phyloP scores from a whole-genome alignment of 2,888 invertebrate species.

The Lamellibrachia satsuma region DNA sequence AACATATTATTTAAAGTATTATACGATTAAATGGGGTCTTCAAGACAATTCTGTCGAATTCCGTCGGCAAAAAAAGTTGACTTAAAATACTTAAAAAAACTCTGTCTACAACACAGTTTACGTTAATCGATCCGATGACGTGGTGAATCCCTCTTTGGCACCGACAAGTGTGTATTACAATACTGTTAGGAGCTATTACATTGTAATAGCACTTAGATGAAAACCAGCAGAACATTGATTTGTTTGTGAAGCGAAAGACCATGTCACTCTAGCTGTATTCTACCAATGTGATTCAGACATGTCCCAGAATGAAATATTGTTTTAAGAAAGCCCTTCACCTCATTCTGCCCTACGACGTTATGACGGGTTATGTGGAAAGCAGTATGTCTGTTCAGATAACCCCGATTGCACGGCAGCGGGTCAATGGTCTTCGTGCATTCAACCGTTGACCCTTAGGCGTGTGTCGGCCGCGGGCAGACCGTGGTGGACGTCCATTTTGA shows the following conservation, averaged over 20 bases:
- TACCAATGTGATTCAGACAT: background rate
- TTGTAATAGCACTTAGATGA: background rate
- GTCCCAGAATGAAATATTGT: background rate
- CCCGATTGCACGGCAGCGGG: background rate
- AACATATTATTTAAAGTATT: too few species aligned
- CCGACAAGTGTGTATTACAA: background rate
- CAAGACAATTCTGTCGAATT: background rate
- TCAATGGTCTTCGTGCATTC: constrained; percentile 4
- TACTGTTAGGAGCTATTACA: background rate
- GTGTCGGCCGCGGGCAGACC: background rate
- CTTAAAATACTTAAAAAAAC: background rate
- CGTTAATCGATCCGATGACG: background rate
- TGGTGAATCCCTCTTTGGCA: background rate
- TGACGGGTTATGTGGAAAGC: background rate
- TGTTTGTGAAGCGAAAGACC: background rate
- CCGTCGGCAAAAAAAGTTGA: background rate
- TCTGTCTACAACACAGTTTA: background rate
- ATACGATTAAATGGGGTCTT: too few species aligned
- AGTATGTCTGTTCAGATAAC: background rate
- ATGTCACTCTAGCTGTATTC: background rate
- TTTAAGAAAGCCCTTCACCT: background rate
- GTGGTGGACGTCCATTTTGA: background rate
- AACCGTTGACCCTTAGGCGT: background rate
- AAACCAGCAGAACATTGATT: background rate
- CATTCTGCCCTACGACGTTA: background rate